Conservation (phyloP, 2,797 vertebrate species). For the Phataginus tricuspis region DNA sequence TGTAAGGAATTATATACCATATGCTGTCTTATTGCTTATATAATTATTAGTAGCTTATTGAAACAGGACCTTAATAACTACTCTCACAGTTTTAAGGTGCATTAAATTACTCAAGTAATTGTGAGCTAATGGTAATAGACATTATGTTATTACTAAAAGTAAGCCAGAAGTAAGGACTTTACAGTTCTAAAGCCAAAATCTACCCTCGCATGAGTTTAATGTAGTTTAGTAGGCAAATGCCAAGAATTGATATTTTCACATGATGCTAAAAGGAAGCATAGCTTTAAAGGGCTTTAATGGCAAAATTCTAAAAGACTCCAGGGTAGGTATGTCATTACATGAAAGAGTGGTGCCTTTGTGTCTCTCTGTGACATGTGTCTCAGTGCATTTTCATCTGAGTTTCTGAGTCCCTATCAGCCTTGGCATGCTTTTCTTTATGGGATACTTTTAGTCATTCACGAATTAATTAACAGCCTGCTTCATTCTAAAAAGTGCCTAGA, state of each 20-base stretch:
- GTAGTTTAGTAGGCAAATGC: background rate
- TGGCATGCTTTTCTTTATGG: background rate
- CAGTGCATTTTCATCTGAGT: background rate
- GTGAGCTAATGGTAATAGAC: background rate
- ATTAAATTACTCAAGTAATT: conserved; percentile 31
- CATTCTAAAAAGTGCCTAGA: background rate
- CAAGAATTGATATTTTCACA: background rate
- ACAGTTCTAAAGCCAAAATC: background rate
- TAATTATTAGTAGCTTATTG: conserved; percentile 9
- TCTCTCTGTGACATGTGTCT: background rate
- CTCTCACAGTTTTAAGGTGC: background rate
- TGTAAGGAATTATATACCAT: background rate
- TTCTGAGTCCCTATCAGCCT: background rate
- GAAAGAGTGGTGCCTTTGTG: background rate
- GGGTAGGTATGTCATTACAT: background rate
- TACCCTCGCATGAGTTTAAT: background rate
- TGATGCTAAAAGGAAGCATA: background rate
- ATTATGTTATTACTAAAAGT: conserved; percentile 1
- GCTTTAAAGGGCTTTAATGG: conserved; percentile 25
- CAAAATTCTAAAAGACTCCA: background rate
- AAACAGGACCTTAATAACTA: conserved; percentile 27
- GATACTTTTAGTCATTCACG: background rate
- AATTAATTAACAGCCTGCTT: background rate
- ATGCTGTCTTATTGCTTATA: background rate
- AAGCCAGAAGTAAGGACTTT: background rate